Base-by-base conservation (phyloP, 2,113 vertebrate genomes). In the Carlito syrichta region DNA sequence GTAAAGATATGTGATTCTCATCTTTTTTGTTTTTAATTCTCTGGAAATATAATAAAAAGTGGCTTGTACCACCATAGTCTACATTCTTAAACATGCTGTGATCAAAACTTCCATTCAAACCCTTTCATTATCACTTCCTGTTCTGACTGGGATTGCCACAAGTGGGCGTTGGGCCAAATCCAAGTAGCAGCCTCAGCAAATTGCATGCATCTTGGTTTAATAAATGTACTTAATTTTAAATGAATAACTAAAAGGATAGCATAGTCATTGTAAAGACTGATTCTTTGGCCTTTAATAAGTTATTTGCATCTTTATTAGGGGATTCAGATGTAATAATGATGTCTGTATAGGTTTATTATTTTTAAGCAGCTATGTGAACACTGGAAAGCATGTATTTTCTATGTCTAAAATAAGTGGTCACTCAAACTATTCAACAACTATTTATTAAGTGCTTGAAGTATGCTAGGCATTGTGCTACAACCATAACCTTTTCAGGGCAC, bases 31-130 rank as follows among this genome's bases (percentile, higher is more conserved):
- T 27, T n/a, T n/a, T n/a, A n/a, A 52, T 58, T 63, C 19, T 86
- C 54, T 76, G 84, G 30, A 88, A 73, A 76, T 52, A 22, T 22
- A 73, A 82, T 40, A 96, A 78, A 17, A 86, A 68, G 19, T 25
- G 52, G 35, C 35, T 52, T 19, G 14, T 32, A 48, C 14, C 6
- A 56, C 43, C 12, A 8, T 77, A 58, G 22, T n/a, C 12, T 56
- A 13, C 7, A 17, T 76, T 62, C 30, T n/a, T 6, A 52, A 74
- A 16, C 23, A 27, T 68, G 12, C 14, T 35, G 7, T 43, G 52
- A 45, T 27, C 17, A 58, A 32, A 35, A 58, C 62, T 69, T 52
- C 35, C 8, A 14, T 20, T 69, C 3, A 7, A 60, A 19, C 27
- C 40, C 25, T 0, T 74, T 20, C n/a, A 13, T 38, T 74, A 20